Base-by-base conservation (phyloP, 2,888 invertebrate genomes). In the Eupithecia pulchellata region DNA sequence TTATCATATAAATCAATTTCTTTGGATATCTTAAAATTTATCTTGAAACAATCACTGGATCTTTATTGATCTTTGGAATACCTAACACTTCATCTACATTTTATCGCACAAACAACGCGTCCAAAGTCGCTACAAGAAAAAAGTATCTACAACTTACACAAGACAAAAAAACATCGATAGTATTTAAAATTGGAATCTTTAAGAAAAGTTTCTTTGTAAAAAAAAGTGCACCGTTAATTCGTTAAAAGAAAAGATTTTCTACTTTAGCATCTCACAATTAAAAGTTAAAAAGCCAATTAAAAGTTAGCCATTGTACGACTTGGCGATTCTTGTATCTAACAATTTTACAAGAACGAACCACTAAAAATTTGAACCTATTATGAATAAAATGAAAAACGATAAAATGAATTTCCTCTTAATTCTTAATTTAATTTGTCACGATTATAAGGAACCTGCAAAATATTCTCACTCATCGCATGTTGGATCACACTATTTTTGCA, bases 231-330 rank as follows among this genome's bases (percentile, higher is more conserved):
- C 69, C 69, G 69, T 69, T 73, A 74, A 76, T 71, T 73, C 68
- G 66, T 61, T 64, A 63, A 73, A 75, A 72, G 65, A 75, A 74
- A 74, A 73, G 69, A 66, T 73, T 72, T 68, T 73, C 60, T 58
- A 69, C 70, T 75, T 70, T 66, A 70, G 66, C 68, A 70, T 70
- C 71, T 72, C 47, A 72, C 70, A 70, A 73, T 75, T 77, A 71
- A 80, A 82, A 79, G 79, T 82, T 82, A 76, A 80, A 79, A 82
- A 79, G 58, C 75, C 81, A 83, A 83, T 83, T 83, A 83, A 83
- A 83, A 83, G 74, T 78, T 78, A 72, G 55, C 78, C 75, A 78
- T 79, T 80, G 77, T 77, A 72, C 63, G 74, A 79, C 76, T 79
- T 78, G 58, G 68, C 66, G 75, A 78, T 74, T 69, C 74, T 77